phyloP scores from a whole-genome alignment of 1,140 invertebrate genomes.

The Danaus melanippus region DNA sequence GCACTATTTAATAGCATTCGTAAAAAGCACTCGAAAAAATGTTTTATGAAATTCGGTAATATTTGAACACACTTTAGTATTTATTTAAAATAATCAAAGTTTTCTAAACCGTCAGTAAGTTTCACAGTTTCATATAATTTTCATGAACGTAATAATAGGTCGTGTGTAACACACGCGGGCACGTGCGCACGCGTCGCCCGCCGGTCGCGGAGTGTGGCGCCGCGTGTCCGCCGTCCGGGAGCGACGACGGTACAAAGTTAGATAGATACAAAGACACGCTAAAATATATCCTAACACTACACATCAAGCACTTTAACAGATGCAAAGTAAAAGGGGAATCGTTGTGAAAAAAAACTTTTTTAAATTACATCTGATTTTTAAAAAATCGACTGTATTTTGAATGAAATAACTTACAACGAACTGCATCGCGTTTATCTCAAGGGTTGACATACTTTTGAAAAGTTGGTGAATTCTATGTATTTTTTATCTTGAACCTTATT shows the following conservation, averaged over 20 bases:
- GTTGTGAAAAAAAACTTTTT: too few species aligned
- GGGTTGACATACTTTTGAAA: constrained; percentile 9
- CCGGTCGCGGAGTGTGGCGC: constrained; percentile 49
- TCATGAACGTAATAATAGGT: constrained; percentile 12
- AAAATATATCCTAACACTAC: too few species aligned
- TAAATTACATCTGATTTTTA: too few species aligned
- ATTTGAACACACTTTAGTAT: not conserved
- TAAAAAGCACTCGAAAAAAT: too few species aligned
- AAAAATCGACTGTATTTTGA: too few species aligned
- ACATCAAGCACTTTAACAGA: too few species aligned
- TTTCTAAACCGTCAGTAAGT: not conserved
- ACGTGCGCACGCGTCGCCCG: constrained; percentile 57
- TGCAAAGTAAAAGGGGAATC: too few species aligned
- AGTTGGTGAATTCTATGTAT: not conserved
- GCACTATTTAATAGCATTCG: too few species aligned
- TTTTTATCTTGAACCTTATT: constrained; percentile 5
- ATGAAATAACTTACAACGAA: too few species aligned
- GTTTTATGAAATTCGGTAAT: not conserved
- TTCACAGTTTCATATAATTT: constrained; percentile 5
- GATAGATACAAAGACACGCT: too few species aligned
- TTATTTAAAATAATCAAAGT: not conserved
- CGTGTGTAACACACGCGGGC: constrained; percentile 14
- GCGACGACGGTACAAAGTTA: too few species aligned
- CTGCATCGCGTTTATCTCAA: too few species aligned
- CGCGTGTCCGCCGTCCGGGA: constrained; percentile 32